Evolutionary conservation across 1,140 invertebrate species (phyloP).

Genomic region (Maniola jurtina): DNA sequence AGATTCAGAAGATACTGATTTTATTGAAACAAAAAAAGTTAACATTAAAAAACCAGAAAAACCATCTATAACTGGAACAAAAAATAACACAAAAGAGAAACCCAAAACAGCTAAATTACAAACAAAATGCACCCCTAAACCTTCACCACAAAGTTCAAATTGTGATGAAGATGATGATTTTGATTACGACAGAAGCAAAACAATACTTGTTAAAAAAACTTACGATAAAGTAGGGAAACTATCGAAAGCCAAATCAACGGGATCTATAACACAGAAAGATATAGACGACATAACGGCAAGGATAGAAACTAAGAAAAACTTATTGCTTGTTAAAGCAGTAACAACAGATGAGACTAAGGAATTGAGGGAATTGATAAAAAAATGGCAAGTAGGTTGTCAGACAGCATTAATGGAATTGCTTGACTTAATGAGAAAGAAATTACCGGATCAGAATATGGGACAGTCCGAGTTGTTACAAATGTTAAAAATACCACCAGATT

Average conservation of each 20-base stretch:
- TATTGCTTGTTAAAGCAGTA: slow-evolving; percentile 56
- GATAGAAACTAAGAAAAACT: slow-evolving; percentile 63
- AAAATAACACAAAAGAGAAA: slow-evolving; percentile 29
- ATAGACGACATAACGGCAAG: slow-evolving; percentile 59
- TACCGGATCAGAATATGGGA: slow-evolving; percentile 63
- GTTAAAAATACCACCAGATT: slow-evolving; percentile 62
- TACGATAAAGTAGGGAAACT: slow-evolving; percentile 61
- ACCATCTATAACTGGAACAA: slow-evolving; percentile 37
- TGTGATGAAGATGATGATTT: slow-evolving; percentile 59
- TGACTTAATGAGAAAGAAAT: slow-evolving; percentile 63
- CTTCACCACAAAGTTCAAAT: slow-evolving; percentile 41
- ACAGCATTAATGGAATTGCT: slow-evolving; percentile 61
- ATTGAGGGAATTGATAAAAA: slow-evolving; percentile 62
- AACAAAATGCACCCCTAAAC: slow-evolving; percentile 26
- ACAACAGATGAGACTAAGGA: slow-evolving; percentile 60
- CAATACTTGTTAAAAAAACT: slow-evolving; percentile 56
- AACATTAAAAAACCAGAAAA: slow-evolving; percentile 43
- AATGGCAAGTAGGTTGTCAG: slow-evolving; percentile 71
- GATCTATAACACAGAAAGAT: slow-evolving; percentile 68
- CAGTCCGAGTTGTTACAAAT: slow-evolving; percentile 60
- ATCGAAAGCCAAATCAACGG: slow-evolving; percentile 66
- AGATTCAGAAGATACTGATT: slow-evolving; percentile 42
- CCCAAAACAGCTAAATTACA: slow-evolving; percentile 27
- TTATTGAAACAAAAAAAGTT: slow-evolving; percentile 32
- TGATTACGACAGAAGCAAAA: slow-evolving; percentile 48